phyloP scores from a whole-genome alignment of 1,140 invertebrate species.

The Charaxes varanes region DNA sequence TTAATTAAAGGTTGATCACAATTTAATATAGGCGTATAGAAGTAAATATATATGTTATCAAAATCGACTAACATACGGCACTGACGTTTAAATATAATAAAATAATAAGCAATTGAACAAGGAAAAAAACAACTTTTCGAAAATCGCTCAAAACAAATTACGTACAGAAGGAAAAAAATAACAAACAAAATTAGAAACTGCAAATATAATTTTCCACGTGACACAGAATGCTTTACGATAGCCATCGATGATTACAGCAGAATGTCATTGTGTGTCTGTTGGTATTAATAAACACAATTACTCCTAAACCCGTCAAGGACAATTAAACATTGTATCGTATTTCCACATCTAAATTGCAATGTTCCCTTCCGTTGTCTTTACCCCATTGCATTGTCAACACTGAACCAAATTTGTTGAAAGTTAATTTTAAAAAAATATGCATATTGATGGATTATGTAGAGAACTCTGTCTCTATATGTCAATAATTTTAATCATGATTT shows the following conservation, averaged over 20 bases:
- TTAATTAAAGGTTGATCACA: too few species aligned
- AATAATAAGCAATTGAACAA: too few species aligned
- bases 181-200: constrained; percentile 4
- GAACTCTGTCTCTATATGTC: too few species aligned
- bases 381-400: constrained; percentile 1
- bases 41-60: too few species aligned
- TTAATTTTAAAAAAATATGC: too few species aligned
- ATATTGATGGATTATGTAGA: too few species aligned
- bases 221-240: constrained; percentile 9
- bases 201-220: constrained; percentile 12
- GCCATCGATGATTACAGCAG: constrained; percentile 17
- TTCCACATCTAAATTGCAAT: constrained; percentile 62
- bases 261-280: constrained; percentile 18
- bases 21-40: too few species aligned
- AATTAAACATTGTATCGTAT: constrained; percentile 48
- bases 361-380: constrained; percentile 46
- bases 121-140: background rate
- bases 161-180: background rate
- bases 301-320: constrained; percentile 37
- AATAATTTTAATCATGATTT: too few species aligned
- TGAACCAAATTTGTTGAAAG: constrained; percentile 1
- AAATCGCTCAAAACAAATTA: too few species aligned
- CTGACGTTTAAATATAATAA: too few species aligned
- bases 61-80: too few species aligned
- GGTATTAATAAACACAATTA: constrained; percentile 25